Evolutionary conservation across 2,888 invertebrate species (phyloP), one percentile per base, ranked within the genome.

Genomic region (Branchellion lobata): DNA sequence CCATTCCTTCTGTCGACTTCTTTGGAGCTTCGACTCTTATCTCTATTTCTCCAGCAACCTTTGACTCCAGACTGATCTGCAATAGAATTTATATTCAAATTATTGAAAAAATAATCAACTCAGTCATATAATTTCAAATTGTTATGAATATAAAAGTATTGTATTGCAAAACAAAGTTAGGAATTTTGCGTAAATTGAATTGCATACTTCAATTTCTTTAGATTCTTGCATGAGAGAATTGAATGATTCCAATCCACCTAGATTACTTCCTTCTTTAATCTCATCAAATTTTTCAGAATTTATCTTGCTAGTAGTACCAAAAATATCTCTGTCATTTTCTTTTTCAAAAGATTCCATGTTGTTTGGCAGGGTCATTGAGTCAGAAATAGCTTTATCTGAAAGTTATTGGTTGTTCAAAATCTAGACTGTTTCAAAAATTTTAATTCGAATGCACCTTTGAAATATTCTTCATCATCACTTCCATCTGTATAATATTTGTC

Each of bases 1-100:
- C 93, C 93, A 99, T 98, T 76, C 99, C 98, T 87, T 99, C 99
- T 2, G 98, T 98, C 72, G 97, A 92, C 89, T 97, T 97, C 87
- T 94, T 94, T 33, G 96, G 96, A 84, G 96, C 95, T 0, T 93
- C 93, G 75, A 97, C 92, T 18, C 90, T 91, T 82, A 96, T 93
- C 86, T 94, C 92, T 81, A 96, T 91, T 3, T 65, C 24, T n/a
- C 27, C 65, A 24, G 51, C 24, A 11, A 2, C 53, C 24, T 18
- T 77, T 33, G 18, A 31, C 53, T 31, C 76, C 80, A 21, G 57
- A 31, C 76, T 76, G 24, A 57, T 21, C 24, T 34, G 36, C 2
- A 31, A n/a, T 27, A 14, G 27, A 14, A 27, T 8, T 29, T 29
- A n/a, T n/a, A n/a, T n/a, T n/a, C n/a, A n/a, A n/a, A n/a, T n/a